Evolutionary conservation across 2,797 vertebrate genomes (phyloP), one percentile per base, ranked within the genome.

Genomic region (Enteromius paludinosus): DNA sequence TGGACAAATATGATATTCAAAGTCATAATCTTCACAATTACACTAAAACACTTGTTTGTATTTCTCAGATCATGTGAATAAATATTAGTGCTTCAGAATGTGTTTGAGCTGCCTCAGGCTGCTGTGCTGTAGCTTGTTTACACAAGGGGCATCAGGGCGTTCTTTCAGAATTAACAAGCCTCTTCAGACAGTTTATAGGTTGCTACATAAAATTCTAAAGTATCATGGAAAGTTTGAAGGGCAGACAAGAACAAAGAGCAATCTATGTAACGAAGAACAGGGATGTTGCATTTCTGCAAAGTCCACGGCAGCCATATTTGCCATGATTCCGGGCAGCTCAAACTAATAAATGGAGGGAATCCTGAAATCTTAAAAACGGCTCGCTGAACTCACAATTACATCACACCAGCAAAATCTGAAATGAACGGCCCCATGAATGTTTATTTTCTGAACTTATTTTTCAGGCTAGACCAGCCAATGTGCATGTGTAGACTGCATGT

Each of bases 161-260:
- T 86, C 76, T 78, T 83, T 83, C 20, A 78, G 81, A 59, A 82
- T 86, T 79, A 86, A 82, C 78, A 86, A 86, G 72, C 76, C 59
- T 78, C 49, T 47, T 65, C 14, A 71, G 68, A 74, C 72, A 18
- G 74, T 84, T 85, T 81, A 86, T 82, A 82, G 78, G 65, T 73
- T 54, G 52, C 79, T 68, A 79, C 5, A 47, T 78, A 38, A 68
- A 78, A 71, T 81, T 43, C 64, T 35, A 47, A 69, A 68, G 65
- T 23, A 23, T 68, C 75, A 52, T 66, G 62, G 30, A 45, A 23
- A 61, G 28, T 78, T 41, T 54, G 41, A 59, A 64, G 65, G 25
- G 72, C 65, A 43, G 56, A 78, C 70, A 59, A 49, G 52, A 66
- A 43, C 56, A 59, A 64, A 73, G 15, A 25, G 35, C 8, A 66